Base-by-base conservation (phyloP, 2,888 invertebrate genomes). In the Luffia ferchaultella region DNA sequence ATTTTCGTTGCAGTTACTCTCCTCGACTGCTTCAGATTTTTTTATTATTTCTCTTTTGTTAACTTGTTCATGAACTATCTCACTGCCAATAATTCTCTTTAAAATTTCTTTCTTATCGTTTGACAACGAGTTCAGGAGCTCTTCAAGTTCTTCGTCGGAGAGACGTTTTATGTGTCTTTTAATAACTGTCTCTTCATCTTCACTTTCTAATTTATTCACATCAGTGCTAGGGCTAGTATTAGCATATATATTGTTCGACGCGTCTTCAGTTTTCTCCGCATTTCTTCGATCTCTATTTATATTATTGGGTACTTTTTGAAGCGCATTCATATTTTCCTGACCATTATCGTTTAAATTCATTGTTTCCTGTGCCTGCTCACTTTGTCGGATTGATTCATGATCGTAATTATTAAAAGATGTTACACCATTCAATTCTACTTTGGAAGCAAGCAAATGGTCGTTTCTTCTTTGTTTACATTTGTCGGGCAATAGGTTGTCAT, bases 31-130 rank as follows among this genome's bases (percentile, higher is more conserved):
- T 3, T 68, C 76, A 18, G 75, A 73, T 61, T 82, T 83, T 53
- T 82, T 82, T 3, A 76, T 79, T 49, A 80, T 80, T 68, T 82
- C 83, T 54, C 82, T 66, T 64, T 83, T 83, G 55, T 66, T 75
- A 18, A 75, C 56, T 41, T 43, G 58, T 1, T 63, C 64, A 46
- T 18, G 52, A 58, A 18, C 66, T 42, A 49, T 20, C 18, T 70
- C 68, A 30, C 50, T 60, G 16, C 69, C 72, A 20, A 83, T 77
- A 2, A 82, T 76, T 60, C 71, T 74, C 57, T 73, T 75, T 42
- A 83, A 63, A 2, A 83, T 62, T 18, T 62, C 61, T 57, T 67
- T 68, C 65, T 82, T 82, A 51, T 82, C 79, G 46, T 71, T 74
- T 0, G 79, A 67, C 3, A 83, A 62, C 15, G 78, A 75, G 56